Percentiles rank a stretch among this genome's conserved stretches.
These are phyloP conservation scores for Parus major DNA, from an alignment of 2,113 vertebrate genomes.

Conservation along the genomic window DNA sequence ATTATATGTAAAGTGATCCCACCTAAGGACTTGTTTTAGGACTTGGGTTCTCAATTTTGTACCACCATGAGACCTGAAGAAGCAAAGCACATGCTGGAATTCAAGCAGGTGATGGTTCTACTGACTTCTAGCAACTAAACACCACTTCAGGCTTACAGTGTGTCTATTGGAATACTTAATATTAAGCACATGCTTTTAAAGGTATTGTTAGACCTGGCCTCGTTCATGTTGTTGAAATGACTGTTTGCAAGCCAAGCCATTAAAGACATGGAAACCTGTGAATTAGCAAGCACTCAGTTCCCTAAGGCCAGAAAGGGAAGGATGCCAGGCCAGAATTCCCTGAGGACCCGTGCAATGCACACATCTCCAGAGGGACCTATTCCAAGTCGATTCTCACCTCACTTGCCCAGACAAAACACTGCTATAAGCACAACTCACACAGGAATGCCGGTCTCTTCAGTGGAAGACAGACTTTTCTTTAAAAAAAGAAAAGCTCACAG, in stretches of 20 bases:
- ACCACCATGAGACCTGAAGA: not conserved
- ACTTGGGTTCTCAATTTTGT: not conserved
- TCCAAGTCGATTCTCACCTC: not conserved
- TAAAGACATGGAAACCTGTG: not conserved
- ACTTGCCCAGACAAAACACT: not conserved
- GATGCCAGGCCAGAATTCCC: not conserved
- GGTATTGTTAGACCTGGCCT: not conserved
- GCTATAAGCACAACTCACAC: not conserved
- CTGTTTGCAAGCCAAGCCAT: not conserved
- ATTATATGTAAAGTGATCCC: not conserved
- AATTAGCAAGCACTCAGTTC: not conserved
- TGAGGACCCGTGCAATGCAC: not conserved
- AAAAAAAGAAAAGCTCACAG: not conserved
- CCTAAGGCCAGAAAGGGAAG: not conserved
- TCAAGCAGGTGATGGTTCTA: not conserved
- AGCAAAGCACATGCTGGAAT: not conserved
- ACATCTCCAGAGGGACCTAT: not conserved
- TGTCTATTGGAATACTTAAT: not conserved
- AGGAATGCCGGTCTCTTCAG: not conserved
- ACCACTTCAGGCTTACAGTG: not conserved
- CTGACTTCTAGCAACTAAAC: not conserved
- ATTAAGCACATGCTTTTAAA: not conserved
- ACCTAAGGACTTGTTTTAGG: not conserved
- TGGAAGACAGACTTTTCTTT: not conserved
- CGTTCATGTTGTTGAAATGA: not conserved